Evolutionary conservation across 2,888 invertebrate species (phyloP), one percentile per base, ranked within the genome.

Genomic region (Nudaria mundana): DNA sequence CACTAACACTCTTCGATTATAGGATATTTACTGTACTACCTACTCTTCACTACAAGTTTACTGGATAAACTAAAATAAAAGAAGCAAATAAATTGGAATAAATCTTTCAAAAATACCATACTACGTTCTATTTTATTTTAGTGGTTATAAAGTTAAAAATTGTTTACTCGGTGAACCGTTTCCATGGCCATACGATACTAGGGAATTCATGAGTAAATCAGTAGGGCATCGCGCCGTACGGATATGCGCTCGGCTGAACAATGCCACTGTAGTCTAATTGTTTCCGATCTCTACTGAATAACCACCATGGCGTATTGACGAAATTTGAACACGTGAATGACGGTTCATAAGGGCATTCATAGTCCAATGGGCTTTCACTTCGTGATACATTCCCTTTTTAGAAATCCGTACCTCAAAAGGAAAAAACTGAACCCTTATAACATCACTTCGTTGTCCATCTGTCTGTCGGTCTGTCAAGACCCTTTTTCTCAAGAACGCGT

Each of bases 261-360:
- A 76, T 81, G 85, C 80, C 82, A 78, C 80, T 76, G 82, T 75
- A 75, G 75, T 78, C 82, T 87, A 87, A 87, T 87, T 87, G 82
- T 84, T 87, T 87, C 87, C 87, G 87, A 87, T 83, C 85, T 82
- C 74, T 68, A 71, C 79, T 78, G 78, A 80, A 83, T 79, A 79
- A 77, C 81, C 77, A 64, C 66, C 61, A 70, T 69, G 71, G 71
- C 72, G 71, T 80, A 83, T 83, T 79, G 81, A 83, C 76, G 54
- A 78, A 82, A 81, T 82, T 80, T 73, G 79, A 80, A 77, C 79
- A 80, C 74, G 74, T 78, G 77, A 81, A 73, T 77, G 76, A 66
- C 55, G 67, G 47, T 59, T 53, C 61, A 78, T 76, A 72, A 71
- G 73, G 59, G 66, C 48, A 64, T 69, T 67, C 58, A 62, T 68